A percentile compares a stretch with the other conserved stretches of the same genome.
Evolutionary conservation across 1,140 invertebrate genomes (phyloP).

Genomic region (Neodiprion lecontei): DNA sequence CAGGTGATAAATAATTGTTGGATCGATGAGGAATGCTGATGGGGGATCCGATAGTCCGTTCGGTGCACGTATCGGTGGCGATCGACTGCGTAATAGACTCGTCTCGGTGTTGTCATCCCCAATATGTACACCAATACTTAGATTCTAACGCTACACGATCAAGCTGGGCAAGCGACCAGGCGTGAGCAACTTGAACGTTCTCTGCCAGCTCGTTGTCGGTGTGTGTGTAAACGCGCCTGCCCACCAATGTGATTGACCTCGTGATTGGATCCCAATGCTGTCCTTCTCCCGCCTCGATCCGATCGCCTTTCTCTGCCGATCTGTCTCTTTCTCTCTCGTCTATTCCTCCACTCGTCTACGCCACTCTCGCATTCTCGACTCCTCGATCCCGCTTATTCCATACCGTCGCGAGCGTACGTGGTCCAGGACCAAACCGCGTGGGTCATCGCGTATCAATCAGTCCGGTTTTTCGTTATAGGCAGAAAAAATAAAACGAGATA

Average conservation of each 20-base stretch:
- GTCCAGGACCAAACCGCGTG: too few species aligned
- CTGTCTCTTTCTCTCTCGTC: neutral
- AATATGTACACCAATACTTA: slow-evolving; percentile 16
- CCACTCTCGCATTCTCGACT: too few species aligned
- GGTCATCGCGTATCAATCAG: too few species aligned
- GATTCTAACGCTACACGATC: neutral
- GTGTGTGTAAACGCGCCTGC: neutral
- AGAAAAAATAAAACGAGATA: too few species aligned
- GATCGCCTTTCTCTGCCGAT: neutral
- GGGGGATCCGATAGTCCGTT: slow-evolving; percentile 41
- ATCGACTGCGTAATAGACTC: slow-evolving; percentile 50
- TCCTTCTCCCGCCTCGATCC: too few species aligned
- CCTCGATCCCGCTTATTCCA: too few species aligned
- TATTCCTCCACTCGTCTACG: too few species aligned
- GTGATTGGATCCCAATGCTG: neutral
- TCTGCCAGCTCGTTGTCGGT: too few species aligned
- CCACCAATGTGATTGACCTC: slow-evolving; percentile 2
- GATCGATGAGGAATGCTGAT: slow-evolving; percentile 58
- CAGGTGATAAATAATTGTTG: slow-evolving; percentile 57
- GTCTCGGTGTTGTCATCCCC: slow-evolving; percentile 44
- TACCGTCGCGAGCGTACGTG: too few species aligned
- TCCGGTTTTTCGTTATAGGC: too few species aligned
- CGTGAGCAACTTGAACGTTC: too few species aligned
- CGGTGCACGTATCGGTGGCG: slow-evolving; percentile 34
- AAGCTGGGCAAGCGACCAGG: too few species aligned